phyloP scores from a whole-genome alignment of 2,113 vertebrate species.

The Dipodomys spectabilis region DNA sequence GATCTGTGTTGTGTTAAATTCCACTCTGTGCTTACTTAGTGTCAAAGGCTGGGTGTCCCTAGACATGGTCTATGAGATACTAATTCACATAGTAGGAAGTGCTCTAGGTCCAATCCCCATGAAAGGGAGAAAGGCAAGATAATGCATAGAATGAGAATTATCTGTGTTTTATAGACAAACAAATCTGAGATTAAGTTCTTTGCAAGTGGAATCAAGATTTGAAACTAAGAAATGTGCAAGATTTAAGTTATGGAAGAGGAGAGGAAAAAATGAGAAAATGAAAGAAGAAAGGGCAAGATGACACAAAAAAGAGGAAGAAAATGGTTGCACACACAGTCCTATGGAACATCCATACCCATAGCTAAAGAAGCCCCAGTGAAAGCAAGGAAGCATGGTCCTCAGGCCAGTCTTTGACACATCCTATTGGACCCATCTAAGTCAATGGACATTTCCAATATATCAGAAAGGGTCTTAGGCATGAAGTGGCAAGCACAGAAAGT shows the following conservation, averaged over 20 bases:
- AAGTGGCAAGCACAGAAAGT: not conserved
- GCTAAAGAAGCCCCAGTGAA: not conserved
- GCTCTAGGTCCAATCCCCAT: not conserved
- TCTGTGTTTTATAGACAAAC: not conserved
- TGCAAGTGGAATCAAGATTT: slow-evolving; percentile 1
- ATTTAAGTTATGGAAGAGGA: not conserved
- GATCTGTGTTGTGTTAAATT: not conserved
- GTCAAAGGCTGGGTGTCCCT: not conserved
- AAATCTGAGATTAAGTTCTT: not conserved
- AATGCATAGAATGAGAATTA: not conserved
- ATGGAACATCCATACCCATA: not conserved
- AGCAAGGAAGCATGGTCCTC: not conserved
- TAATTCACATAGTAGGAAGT: not conserved
- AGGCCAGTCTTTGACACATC: not conserved
- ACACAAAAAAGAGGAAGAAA: not conserved
- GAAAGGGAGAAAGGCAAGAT: not conserved
- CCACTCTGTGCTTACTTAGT: not conserved
- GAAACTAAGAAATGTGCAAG: not conserved
- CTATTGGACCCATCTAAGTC: no score
- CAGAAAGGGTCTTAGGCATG: not conserved
- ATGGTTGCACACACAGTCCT: not conserved
- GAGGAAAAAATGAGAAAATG: not conserved
- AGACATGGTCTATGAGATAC: not conserved
- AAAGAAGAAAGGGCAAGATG: not conserved
- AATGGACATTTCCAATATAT: not conserved